Conservation (phyloP, 2,113 vertebrate genomes). For the Connochaetes taurinus region DNA sequence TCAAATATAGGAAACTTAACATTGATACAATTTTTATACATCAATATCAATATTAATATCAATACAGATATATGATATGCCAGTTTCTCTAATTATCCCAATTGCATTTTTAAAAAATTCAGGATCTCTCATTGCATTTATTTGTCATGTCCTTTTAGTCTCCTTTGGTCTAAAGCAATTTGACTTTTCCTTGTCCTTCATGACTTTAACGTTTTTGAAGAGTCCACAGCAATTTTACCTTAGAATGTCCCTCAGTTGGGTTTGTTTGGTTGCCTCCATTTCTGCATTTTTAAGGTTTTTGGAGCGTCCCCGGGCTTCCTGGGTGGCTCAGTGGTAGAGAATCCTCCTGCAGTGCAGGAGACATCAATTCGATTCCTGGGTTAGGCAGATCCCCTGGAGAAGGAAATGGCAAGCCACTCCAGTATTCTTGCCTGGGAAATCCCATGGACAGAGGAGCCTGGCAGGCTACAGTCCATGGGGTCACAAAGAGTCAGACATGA, state of each 20-base stretch:
- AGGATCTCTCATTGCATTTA: neutral
- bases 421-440: neutral
- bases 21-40: neutral
- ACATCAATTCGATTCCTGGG: neutral
- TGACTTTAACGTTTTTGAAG: neutral
- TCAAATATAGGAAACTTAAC: neutral
- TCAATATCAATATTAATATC: neutral
- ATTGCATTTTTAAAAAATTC: neutral
- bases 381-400: neutral
- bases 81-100: neutral
- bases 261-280: neutral
- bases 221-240: neutral
- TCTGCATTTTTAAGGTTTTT: neutral
- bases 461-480: neutral
- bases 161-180: neutral
- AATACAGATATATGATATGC: neutral
- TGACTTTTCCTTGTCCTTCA: neutral
- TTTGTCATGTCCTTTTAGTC: neutral
- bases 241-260: neutral
- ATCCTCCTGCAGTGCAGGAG: neutral
- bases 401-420: neutral
- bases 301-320: rapidly evolving
- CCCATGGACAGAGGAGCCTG: neutral
- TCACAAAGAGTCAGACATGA: neutral
- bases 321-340: neutral